Percentiles rank a stretch among this genome's conserved stretches.
These are phyloP conservation scores for Carassius gibelio DNA, from an alignment of 2,113 vertebrate species.

Conservation along the genomic window DNA sequence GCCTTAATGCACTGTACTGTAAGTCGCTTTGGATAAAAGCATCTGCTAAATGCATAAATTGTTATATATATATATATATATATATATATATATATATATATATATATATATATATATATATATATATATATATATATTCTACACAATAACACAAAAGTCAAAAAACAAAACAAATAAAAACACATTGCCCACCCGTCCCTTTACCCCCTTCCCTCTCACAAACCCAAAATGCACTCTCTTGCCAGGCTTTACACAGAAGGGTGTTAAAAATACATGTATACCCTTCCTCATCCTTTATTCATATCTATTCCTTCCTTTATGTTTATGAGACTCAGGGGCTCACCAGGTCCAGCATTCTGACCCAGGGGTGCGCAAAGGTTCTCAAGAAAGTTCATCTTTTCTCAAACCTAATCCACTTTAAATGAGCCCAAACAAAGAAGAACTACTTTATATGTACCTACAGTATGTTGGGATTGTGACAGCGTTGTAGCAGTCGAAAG, in stretches of 20 bases:
- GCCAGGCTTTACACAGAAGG: slow-evolving; percentile 76
- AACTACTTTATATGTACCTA: slow-evolving; percentile 55
- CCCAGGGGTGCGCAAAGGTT: slow-evolving; percentile 65
- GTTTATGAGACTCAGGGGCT: slow-evolving; percentile 76
- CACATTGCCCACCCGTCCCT: slow-evolving; percentile 43
- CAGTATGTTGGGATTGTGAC: slow-evolving; percentile 42
- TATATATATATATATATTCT: slow-evolving; percentile 3
- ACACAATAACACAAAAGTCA: slow-evolving; percentile 41
- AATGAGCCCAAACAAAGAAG: slow-evolving; percentile 61
- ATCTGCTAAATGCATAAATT: too few species aligned
- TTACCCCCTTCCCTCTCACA: slow-evolving; percentile 47
- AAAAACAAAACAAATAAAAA: slow-evolving; percentile 52
- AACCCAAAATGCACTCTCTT: slow-evolving; percentile 56
- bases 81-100: too few species aligned
- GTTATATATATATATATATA: too few species aligned
- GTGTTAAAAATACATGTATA: slow-evolving; percentile 83
- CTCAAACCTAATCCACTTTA: slow-evolving; percentile 71
- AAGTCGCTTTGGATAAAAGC: too few species aligned
- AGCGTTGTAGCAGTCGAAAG: neutral
- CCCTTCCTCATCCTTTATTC: slow-evolving; percentile 81
- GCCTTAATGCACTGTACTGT: too few species aligned
- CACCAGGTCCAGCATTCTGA: slow-evolving; percentile 64
- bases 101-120: too few species aligned
- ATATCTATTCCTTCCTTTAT: slow-evolving; percentile 77
- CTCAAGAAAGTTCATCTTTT: slow-evolving; percentile 71